Percentiles rank a stretch among this genome's conserved stretches.
These are phyloP conservation scores for Novumbra hubbsi DNA, from an alignment of 2,797 vertebrate genomes.

Conservation along the genomic window DNA sequence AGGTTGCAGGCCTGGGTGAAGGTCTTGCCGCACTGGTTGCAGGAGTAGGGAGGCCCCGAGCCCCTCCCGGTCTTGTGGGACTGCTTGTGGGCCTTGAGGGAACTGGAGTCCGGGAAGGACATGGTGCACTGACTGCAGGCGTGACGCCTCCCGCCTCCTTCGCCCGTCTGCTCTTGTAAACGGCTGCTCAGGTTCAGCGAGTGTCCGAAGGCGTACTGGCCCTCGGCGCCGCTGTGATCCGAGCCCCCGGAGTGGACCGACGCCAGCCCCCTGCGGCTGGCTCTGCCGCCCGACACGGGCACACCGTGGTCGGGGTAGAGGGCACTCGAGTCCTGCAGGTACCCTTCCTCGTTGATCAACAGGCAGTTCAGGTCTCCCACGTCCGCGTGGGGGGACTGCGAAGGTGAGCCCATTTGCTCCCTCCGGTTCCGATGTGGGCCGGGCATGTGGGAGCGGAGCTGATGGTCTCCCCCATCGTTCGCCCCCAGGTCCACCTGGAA, in stretches of 20 bases:
- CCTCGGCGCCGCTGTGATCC: conserved; percentile 34
- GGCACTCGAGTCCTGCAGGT: conserved; percentile 66
- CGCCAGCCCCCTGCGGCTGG: conserved; percentile 46
- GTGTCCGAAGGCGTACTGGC: conserved; percentile 61
- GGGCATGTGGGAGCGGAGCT: conserved; percentile 49
- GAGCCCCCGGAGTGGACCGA: conserved; percentile 39
- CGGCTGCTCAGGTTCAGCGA: conserved; percentile 63
- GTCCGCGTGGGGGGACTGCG: conserved; percentile 49
- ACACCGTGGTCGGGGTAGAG: conserved; percentile 52
- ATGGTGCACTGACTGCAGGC: conserved; percentile 60
- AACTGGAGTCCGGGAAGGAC: conserved; percentile 57
- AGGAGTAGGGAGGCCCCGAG: conserved; percentile 53
- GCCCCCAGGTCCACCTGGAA: conserved; percentile 56
- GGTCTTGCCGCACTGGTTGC: conserved; percentile 74
- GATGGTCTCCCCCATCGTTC: conserved; percentile 47
- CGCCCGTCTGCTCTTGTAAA: conserved; percentile 47
- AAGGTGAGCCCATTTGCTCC: conserved; percentile 23
- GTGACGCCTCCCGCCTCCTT: conserved; percentile 47
- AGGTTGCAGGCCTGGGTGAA: conserved; percentile 76
- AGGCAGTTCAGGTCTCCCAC: conserved; percentile 70
- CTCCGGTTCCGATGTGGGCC: conserved; percentile 39
- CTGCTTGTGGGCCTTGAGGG: conserved; percentile 66
- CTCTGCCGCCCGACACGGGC: conserved; percentile 40
- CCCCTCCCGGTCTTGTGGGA: conserved; percentile 51
- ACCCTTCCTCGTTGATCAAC: conserved; percentile 78